A percentile compares a stretch with the other conserved stretches of the same genome.
phyloP scores from a whole-genome alignment of 92 coral and sea anemone species.

The Parazoanthus swiftii region DNA sequence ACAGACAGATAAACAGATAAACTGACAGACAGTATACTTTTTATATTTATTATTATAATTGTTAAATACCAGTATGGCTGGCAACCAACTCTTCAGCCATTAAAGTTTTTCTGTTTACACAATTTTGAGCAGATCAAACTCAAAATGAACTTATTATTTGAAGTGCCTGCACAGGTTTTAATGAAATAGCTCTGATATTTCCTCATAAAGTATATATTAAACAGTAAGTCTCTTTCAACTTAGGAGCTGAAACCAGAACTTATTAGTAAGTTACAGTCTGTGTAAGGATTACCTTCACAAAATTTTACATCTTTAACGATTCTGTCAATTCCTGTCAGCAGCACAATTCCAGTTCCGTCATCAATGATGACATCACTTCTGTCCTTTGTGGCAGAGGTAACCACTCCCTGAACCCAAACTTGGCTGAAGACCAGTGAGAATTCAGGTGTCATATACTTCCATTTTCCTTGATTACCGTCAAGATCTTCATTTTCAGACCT shows the following conservation, averaged over 20 bases:
- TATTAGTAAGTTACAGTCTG: no score
- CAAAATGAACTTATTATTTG: no score
- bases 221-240: no score
- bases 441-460: slow-evolving; percentile 33
- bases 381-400: slow-evolving; percentile 57
- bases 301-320: slow-evolving; percentile 60
- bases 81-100: no score
- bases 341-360: slow-evolving; percentile 76
- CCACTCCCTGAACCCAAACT: slow-evolving; percentile 79
- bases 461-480: slow-evolving; percentile 7
- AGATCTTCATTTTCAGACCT: slow-evolving; percentile 13
- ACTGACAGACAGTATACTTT: no score
- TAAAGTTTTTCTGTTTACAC: no score
- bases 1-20: no score
- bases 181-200: neutral
- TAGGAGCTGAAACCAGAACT: no score
- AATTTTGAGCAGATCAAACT: no score
- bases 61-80: no score
- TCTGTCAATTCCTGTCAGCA: slow-evolving; percentile 63
- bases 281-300: slow-evolving; percentile 53
- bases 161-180: neutral
- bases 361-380: slow-evolving; percentile 70
- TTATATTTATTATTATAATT: no score
- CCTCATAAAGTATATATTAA: no score
- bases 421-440: slow-evolving; percentile 50